Conservation (phyloP, 2,113 vertebrate genomes). For the Phalacrocorax aristotelis region DNA sequence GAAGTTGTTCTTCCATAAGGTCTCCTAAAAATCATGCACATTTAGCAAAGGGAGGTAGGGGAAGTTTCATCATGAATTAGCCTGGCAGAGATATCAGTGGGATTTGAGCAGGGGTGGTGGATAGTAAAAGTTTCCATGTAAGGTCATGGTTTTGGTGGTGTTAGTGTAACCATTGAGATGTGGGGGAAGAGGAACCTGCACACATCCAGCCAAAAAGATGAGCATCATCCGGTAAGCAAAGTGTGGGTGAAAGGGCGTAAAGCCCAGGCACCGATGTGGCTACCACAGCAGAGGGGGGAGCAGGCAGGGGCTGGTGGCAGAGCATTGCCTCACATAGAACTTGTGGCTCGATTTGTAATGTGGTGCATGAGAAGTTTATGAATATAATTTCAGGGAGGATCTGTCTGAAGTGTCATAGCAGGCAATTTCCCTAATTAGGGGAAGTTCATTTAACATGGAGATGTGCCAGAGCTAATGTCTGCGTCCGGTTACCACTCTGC, state of each 20-base stretch:
- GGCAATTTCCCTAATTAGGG: neutral
- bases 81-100: neutral
- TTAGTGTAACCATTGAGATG: neutral
- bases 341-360: neutral
- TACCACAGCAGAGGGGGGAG: neutral
- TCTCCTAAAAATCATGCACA: neutral
- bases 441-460: slow-evolving; percentile 27
- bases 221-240: neutral
- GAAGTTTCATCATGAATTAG: neutral
- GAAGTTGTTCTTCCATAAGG: neutral
- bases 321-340: neutral
- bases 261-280: neutral
- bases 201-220: neutral
- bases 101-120: neutral
- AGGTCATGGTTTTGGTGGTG: neutral
- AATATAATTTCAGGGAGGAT: neutral
- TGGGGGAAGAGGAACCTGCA: neutral
- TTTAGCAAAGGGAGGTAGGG: neutral
- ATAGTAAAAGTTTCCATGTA: neutral
- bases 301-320: rapidly evolving
- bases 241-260: neutral
- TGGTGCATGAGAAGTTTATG: neutral
- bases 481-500: neutral
- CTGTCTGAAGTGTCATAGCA: neutral
- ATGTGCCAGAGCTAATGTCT: neutral